These are phyloP conservation scores for Ornithoptera alexandrae DNA, from an alignment of 2,888 invertebrate genomes.

Conservation along the genomic window DNA sequence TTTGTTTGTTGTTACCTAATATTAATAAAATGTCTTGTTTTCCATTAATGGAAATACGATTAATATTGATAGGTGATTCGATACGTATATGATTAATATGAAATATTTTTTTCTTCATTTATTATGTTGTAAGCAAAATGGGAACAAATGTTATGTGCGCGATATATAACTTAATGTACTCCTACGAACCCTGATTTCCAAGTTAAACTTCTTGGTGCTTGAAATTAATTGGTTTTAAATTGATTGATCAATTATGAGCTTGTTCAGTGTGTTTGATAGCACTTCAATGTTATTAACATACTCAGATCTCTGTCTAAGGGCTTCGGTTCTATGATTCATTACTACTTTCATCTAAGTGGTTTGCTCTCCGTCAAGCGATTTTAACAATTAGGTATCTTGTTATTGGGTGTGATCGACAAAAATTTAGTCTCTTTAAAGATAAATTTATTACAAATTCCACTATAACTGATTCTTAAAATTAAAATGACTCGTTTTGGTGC, in stretches of 20 bases:
- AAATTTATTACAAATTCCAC: too few relatives aligned
- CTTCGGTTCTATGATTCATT: neutral
- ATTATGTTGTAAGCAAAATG: neutral
- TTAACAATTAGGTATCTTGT: neutral
- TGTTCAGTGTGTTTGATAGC: neutral
- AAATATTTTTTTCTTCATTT: neutral
- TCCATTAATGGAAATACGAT: neutral
- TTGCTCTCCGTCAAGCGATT: neutral
- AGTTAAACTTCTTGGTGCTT: neutral
- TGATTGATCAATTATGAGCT: neutral
- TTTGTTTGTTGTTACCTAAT: neutral
- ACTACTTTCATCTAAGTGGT: neutral
- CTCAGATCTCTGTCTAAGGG: neutral
- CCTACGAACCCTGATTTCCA: neutral
- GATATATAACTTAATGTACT: neutral
- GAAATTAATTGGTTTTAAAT: neutral
- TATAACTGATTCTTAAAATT: too few relatives aligned
- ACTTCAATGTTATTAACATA: neutral
- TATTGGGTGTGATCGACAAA: too few relatives aligned
- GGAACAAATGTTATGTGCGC: neutral
- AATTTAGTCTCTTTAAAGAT: too few relatives aligned
- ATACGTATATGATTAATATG: too few relatives aligned
- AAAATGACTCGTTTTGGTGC: too few relatives aligned
- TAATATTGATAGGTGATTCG: too few relatives aligned
- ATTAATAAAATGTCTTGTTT: neutral